These are phyloP conservation scores for Trialeurodes vaporariorum DNA, from an alignment of 1,140 invertebrate genomes.

Conservation along the genomic window DNA sequence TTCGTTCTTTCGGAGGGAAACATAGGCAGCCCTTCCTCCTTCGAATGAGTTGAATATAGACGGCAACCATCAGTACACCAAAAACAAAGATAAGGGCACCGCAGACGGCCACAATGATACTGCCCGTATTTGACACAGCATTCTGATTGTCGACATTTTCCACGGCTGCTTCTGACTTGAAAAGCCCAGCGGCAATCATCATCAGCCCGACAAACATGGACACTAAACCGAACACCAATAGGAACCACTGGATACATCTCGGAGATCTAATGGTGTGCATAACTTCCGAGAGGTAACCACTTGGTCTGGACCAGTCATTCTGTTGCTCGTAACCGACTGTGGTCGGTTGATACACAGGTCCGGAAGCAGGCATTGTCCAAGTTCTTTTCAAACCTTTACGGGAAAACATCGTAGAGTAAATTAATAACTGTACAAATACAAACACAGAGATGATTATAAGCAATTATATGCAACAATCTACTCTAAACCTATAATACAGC, in stretches of 20 bases:
- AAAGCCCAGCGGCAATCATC: constrained; percentile 22
- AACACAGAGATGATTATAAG: no score
- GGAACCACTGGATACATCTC: constrained; percentile 26
- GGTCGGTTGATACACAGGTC: constrained; percentile 55
- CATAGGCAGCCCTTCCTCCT: constrained; percentile 29
- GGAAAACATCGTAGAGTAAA: not conserved
- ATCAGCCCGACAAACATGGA: constrained; percentile 26
- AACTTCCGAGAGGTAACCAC: constrained; percentile 24
- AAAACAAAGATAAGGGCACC: constrained; percentile 11
- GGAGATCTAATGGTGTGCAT: constrained; percentile 19
- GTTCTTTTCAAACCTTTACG: not conserved
- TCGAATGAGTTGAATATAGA: constrained; percentile 22
- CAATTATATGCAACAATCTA: no score
- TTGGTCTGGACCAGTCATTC: constrained; percentile 24
- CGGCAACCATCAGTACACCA: constrained; percentile 22
- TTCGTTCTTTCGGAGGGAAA: constrained; percentile 26
- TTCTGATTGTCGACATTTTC: not conserved
- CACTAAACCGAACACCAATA: constrained; percentile 24
- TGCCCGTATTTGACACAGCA: not conserved
- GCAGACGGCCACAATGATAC: constrained; percentile 2
- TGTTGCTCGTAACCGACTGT: constrained; percentile 54
- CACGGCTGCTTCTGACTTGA: not conserved
- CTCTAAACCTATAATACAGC: no score
- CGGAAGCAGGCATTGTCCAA: constrained; percentile 42
- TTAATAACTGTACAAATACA: constrained; percentile 2